These are phyloP conservation scores for Protodeltote pygarga DNA, from an alignment of 2,888 invertebrate genomes.

Conservation along the genomic window DNA sequence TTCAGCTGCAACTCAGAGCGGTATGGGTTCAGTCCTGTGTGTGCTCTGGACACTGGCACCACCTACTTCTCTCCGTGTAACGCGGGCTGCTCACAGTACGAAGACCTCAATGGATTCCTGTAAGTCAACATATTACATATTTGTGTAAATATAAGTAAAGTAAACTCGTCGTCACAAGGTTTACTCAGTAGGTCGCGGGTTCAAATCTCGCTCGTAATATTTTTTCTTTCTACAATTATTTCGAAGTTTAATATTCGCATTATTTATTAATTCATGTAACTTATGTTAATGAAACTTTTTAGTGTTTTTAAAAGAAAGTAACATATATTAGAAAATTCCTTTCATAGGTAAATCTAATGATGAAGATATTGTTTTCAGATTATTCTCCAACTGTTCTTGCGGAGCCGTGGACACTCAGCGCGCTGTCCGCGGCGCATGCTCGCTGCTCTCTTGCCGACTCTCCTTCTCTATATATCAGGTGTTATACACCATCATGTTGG, in stretches of 20 bases:
- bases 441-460: conserved; percentile 57
- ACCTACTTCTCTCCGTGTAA: conserved; percentile 79
- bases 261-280: too few species aligned
- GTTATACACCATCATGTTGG: conserved; percentile 69
- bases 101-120: conserved; percentile 71
- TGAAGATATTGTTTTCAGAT: conserved; percentile 51
- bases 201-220: too few species aligned
- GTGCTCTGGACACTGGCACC: conserved; percentile 59
- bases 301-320: too few species aligned
- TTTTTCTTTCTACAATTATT: too few species aligned
- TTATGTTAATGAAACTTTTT: too few species aligned
- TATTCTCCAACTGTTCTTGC: conserved; percentile 71
- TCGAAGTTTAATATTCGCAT: too few species aligned
- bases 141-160: too few species aligned
- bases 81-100: conserved; percentile 68
- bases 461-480: conserved; percentile 69
- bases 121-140: conserved; percentile 51
- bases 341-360: too few species aligned
- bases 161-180: too few species aligned
- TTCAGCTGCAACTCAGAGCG: conserved; percentile 67
- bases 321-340: too few species aligned
- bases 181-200: too few species aligned
- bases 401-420: conserved; percentile 49
- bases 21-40: conserved; percentile 77
- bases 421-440: conserved; percentile 74